Percentiles rank a stretch among this genome's conserved stretches.
Conservation (phyloP, 2,113 vertebrate genomes). For the Nannobrachium achirus region DNA sequence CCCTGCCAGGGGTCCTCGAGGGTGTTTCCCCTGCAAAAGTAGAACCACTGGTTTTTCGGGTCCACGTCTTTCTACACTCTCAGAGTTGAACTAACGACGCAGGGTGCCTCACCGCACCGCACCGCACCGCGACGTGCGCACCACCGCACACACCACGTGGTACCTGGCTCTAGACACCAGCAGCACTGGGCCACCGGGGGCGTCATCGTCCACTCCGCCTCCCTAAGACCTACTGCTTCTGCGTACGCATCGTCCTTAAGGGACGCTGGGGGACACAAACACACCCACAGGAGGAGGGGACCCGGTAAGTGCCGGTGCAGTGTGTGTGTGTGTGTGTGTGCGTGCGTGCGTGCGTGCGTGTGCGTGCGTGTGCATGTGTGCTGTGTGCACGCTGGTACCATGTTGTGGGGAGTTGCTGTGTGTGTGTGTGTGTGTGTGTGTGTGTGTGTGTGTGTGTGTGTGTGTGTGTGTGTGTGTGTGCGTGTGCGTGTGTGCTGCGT, state of each 20-base stretch:
- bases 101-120: not conserved
- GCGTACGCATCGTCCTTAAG: constrained; percentile 74
- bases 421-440: not conserved
- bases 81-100: too few relatives aligned
- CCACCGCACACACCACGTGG: constrained; percentile 68
- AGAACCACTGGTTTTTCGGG: too few relatives aligned
- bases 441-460: too few relatives aligned
- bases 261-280: constrained; percentile 74
- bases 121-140: constrained; percentile 72
- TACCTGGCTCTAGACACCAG: constrained; percentile 83
- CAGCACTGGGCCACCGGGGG: constrained; percentile 78
- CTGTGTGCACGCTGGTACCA: too few relatives aligned
- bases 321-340: not conserved
- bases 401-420: too few relatives aligned
- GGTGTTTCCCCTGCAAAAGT: too few relatives aligned
- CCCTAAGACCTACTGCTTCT: constrained; percentile 74
- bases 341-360: constrained; percentile 1
- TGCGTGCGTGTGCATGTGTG: not conserved
- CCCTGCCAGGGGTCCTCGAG: too few relatives aligned
- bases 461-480: not conserved
- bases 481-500: not conserved
- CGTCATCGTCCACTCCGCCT: constrained; percentile 68
- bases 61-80: too few relatives aligned
- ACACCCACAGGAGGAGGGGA: constrained; percentile 67
- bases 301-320: constrained; percentile 27